These are phyloP conservation scores for Sebastes umbrosus DNA, from an alignment of 2,797 vertebrate genomes.

Conservation along the genomic window DNA sequence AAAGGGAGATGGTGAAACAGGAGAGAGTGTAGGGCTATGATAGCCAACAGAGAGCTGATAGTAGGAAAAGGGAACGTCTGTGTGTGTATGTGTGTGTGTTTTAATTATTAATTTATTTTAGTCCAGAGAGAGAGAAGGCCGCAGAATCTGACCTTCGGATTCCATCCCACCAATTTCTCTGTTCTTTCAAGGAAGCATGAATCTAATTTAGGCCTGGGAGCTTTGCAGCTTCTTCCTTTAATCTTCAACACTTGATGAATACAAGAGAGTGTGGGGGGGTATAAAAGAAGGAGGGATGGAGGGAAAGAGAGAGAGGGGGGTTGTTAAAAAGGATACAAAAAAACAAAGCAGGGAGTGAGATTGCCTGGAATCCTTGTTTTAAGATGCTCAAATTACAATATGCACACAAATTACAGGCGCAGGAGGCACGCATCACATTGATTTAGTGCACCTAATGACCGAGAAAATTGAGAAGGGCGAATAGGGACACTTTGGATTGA, in stretches of 20 bases:
- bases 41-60: neutral
- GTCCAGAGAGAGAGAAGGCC: constrained; percentile 31
- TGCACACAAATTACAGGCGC: constrained; percentile 29
- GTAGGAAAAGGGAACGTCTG: neutral
- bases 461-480: constrained; percentile 22
- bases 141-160: constrained; percentile 76
- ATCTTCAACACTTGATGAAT: constrained; percentile 75
- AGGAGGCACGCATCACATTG: constrained; percentile 22
- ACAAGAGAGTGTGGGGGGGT: constrained; percentile 34
- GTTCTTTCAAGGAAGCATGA: constrained; percentile 80
- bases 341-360: constrained; percentile 17
- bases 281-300: neutral
- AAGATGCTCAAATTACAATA: constrained; percentile 40
- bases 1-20: neutral
- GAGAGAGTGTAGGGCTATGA: neutral
- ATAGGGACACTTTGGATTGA: neutral
- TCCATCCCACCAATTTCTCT: constrained; percentile 75
- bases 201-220: constrained; percentile 79
- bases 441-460: constrained; percentile 47
- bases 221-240: constrained; percentile 73
- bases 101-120: constrained; percentile 53
- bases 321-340: constrained; percentile 3
- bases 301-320: constrained; percentile 4
- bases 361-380: constrained; percentile 20
- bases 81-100: neutral